A percentile compares a stretch with the other conserved stretches of the same genome.
phyloP scores from a whole-genome alignment of 1,140 invertebrate genomes.

The Galendromus occidentalis region DNA sequence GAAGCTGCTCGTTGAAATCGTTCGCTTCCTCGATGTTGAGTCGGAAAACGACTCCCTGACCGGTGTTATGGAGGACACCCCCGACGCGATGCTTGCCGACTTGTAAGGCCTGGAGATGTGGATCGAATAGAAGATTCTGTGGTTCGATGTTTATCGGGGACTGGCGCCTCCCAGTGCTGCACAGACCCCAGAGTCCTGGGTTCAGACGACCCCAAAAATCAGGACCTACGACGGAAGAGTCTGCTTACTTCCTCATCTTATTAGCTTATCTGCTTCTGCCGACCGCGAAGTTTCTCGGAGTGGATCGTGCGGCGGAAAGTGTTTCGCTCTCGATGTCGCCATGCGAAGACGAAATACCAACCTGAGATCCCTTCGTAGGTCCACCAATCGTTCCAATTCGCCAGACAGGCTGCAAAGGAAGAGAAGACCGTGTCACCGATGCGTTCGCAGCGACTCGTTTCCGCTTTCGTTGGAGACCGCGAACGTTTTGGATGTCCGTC shows the following conservation, averaged over 20 bases:
- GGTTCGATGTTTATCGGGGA: conserved; percentile 90
- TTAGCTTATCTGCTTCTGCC: too few species aligned
- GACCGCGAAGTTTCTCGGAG: too few species aligned
- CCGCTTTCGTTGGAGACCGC: too few species aligned
- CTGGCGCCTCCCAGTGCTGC: conserved; percentile 76
- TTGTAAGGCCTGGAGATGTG: conserved; percentile 63
- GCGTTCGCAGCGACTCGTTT: too few species aligned
- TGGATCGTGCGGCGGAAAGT: too few species aligned
- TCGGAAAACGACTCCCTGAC: conserved; percentile 20
- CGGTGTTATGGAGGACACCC: conserved; percentile 19
- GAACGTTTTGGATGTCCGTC: too few species aligned
- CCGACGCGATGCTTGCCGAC: conserved; percentile 53
- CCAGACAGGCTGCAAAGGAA: not conserved
- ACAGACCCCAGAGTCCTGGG: conserved; percentile 72
- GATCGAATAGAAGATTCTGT: conserved; percentile 71
- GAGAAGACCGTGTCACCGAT: too few species aligned
- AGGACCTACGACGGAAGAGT: conserved; percentile 43
- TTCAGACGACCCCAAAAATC: conserved; percentile 90
- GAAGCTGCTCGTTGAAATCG: too few species aligned
- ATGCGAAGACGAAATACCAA: not conserved
- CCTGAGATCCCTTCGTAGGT: conserved; percentile 9
- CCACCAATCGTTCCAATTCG: conserved; percentile 9
- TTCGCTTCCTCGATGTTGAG: conserved; percentile 11
- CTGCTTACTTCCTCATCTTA: too few species aligned
- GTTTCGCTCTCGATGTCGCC: too few species aligned